phyloP scores from a whole-genome alignment of 2,113 vertebrate species.

The Corydoras maculifer region DNA sequence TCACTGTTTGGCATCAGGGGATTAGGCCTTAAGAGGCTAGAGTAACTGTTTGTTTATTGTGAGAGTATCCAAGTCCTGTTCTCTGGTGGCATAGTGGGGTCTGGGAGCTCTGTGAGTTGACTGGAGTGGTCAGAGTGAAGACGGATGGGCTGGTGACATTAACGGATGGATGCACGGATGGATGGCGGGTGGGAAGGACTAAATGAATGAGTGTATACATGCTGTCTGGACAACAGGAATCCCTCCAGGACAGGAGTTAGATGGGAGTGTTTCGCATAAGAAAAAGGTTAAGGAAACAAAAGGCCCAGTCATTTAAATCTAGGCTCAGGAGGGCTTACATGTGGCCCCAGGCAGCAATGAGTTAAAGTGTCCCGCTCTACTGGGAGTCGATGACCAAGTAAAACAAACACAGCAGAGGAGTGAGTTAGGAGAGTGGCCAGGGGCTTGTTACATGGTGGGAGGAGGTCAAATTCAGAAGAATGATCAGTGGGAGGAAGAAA shows the following conservation, averaged over 20 bases:
- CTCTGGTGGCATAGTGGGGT: conserved; percentile 50
- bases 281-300: conserved; percentile 44
- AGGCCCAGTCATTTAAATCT: conserved; percentile 45
- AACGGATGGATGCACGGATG: conserved; percentile 40
- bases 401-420: conserved; percentile 68
- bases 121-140: conserved; percentile 58
- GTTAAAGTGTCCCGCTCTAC: conserved; percentile 61
- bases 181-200: conserved; percentile 51
- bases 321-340: conserved; percentile 58
- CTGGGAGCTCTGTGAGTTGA: conserved; percentile 50
- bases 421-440: conserved; percentile 45
- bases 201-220: conserved; percentile 59
- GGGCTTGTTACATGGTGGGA: conserved; percentile 42
- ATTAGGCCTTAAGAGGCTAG: conserved; percentile 53
- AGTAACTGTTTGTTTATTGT: conserved; percentile 66
- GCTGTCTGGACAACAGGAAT: conserved; percentile 58
- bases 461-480: conserved; percentile 52
- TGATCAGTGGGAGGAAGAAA: conserved; percentile 36
- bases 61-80: conserved; percentile 51
- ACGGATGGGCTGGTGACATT: conserved; percentile 58
- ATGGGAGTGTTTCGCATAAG: conserved; percentile 36
- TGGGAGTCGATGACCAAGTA: conserved; percentile 62
- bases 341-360: conserved; percentile 60
- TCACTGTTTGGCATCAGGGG: conserved; percentile 60
- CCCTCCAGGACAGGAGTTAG: conserved; percentile 50